Percentiles rank a stretch among this genome's conserved stretches.
phyloP scores from a whole-genome alignment of 2,113 vertebrate species.

The Chiloscyllium plagiosum region DNA sequence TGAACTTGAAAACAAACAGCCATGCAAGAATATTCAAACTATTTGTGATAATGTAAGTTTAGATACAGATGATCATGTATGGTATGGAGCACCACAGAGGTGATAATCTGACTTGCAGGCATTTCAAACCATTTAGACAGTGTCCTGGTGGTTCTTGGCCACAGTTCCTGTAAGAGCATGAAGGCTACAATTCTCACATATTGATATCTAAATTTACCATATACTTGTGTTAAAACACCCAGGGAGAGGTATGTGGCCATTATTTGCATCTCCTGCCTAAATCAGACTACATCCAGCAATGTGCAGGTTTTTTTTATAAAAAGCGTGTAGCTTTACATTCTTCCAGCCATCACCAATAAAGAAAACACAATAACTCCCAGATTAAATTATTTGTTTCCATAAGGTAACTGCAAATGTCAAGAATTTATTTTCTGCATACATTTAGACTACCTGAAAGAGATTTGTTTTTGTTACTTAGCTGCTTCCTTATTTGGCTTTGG shows the following conservation, averaged over 20 bases:
- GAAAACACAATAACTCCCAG: background rate
- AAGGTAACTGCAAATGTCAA: background rate
- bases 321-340: background rate
- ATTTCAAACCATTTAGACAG: background rate
- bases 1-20: background rate
- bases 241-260: background rate
- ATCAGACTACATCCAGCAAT: background rate
- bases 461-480: background rate
- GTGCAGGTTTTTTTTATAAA: no score
- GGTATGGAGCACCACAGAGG: background rate
- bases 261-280: background rate
- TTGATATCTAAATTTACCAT: background rate
- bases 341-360: background rate
- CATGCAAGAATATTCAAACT: background rate
- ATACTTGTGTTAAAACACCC: background rate
- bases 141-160: background rate
- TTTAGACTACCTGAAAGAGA: background rate
- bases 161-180: background rate
- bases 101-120: conserved; percentile 11
- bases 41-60: background rate
- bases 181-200: background rate
- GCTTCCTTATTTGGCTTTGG: background rate
- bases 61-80: background rate
- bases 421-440: background rate
- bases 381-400: background rate